Evolutionary conservation across 2,113 vertebrate species (phyloP), one percentile per base, ranked within the genome.

Genomic region (Athene noctua): DNA sequence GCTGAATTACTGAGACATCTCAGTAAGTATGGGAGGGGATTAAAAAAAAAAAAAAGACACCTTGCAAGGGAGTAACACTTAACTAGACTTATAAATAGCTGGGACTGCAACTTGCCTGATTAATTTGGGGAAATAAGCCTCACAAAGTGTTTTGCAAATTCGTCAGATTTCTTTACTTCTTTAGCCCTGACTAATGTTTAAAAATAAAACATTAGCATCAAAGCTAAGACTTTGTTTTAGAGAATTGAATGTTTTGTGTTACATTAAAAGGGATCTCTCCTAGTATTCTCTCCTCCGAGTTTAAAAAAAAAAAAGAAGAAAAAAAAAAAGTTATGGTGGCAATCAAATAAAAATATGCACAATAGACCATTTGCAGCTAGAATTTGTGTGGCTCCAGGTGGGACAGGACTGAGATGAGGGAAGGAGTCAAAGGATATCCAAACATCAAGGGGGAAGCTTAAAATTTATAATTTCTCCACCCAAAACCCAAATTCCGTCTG

Each of bases 61-160:
- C 90, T 97, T 90, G 20, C 92, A 67, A 66, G 96, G 96, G 97
- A 97, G 34, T 88, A 91, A 52, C 73, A 72, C 94, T 98, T 98
- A 98, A 97, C 96, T 84, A 98, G 98, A 97, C 97, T 97, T 98
- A 98, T 97, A 98, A 98, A 98, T 98, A 98, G 97, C 95, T 57
- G 80, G 55, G 79, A 84, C 95, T 95, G 88, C 82, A 96, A 80
- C 95, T 90, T 58, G 7, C 78, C 95, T 97, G 97, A 97, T 98
- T 98, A 98, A 98, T 97, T 95, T 96, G 92, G 95, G 91, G 88
- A 92, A 96, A 97, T 90, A 94, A 97, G 58, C 30, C 81, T 94
- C 58, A 22, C 55, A 96, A 96, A 96, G 58, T 46, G 85, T 98
- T 98, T 91, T 92, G 96, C 96, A 92, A 95, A 92, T 95, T 96